A percentile compares a stretch with the other conserved stretches of the same genome.
Conservation (phyloP, 2,113 vertebrate species). For the Embiotoca jacksoni region DNA sequence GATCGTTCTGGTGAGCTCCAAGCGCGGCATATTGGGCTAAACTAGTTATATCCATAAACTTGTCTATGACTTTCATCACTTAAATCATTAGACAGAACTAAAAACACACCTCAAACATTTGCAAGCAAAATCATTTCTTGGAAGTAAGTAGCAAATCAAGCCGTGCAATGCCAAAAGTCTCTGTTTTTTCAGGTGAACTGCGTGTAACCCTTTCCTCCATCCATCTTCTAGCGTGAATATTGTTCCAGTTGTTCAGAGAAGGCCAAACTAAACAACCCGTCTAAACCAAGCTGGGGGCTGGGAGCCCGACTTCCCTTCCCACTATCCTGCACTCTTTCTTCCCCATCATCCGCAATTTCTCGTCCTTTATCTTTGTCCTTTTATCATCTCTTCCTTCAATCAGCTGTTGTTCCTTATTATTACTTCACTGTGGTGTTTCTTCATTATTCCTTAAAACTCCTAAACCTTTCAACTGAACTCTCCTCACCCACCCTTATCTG, state of each 20-base stretch:
- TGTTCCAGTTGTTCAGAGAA: slow-evolving; percentile 58
- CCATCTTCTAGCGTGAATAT: slow-evolving; percentile 63
- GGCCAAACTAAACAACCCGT: slow-evolving; percentile 72
- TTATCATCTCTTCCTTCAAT: slow-evolving; percentile 10
- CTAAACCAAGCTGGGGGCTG: slow-evolving; percentile 26
- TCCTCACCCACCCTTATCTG: slow-evolving; percentile 15
- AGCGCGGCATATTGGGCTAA: background rate
- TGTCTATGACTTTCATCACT: slow-evolving; percentile 18
- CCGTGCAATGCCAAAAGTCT: slow-evolving; percentile 19
- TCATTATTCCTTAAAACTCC: slow-evolving; percentile 1
- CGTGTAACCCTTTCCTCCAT: slow-evolving; percentile 56
- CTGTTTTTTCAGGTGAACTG: slow-evolving; percentile 64
- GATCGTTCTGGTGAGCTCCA: slow-evolving; percentile 11
- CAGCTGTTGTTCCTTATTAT: background rate
- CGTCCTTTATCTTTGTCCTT: slow-evolving; percentile 19
- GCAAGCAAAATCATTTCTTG: slow-evolving; percentile 3
- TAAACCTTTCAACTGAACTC: background rate
- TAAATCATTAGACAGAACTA: slow-evolving; percentile 32
- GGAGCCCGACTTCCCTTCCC: slow-evolving; percentile 9
- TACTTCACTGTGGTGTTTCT: background rate
- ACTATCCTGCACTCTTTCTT: slow-evolving; percentile 28
- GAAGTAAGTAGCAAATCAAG: slow-evolving; percentile 22
- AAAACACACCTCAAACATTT: slow-evolving; percentile 18
- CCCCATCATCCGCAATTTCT: slow-evolving; percentile 1
- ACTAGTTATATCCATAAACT: slow-evolving; percentile 27